A percentile compares a stretch with the other conserved stretches of the same genome.
phyloP scores from a whole-genome alignment of 2,888 invertebrate genomes.

The Brachyopa scutellaris region DNA sequence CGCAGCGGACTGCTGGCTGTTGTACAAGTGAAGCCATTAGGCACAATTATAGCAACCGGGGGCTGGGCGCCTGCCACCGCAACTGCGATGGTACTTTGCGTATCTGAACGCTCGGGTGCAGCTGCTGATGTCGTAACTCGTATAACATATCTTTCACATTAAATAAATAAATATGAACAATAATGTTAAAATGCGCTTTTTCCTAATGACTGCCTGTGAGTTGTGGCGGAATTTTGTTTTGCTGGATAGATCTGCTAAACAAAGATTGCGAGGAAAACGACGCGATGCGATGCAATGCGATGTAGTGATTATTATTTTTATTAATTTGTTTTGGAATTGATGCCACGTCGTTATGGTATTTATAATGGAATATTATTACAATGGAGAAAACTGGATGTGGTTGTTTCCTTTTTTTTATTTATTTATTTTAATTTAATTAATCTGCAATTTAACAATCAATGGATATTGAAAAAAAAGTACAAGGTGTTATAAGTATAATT shows the following conservation, averaged over 20 bases:
- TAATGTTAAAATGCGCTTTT: conserved; percentile 65
- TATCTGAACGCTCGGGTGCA: conserved; percentile 58
- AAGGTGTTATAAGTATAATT: no score
- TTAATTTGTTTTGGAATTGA: conserved; percentile 48
- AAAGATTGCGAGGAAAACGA: conserved; percentile 20
- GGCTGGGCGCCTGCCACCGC: conserved; percentile 3
- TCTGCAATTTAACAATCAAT: no score
- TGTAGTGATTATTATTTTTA: conserved; percentile 47
- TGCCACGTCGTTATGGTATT: no score
- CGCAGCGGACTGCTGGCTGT: conserved; percentile 12
- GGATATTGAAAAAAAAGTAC: no score
- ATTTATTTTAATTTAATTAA: no score
- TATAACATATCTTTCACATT: conserved; percentile 39
- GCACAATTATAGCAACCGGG: conserved; percentile 58
- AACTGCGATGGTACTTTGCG: conserved; percentile 1
- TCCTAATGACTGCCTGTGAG: conserved; percentile 66
- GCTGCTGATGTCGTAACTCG: conserved; percentile 59
- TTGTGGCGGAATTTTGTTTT: conserved; percentile 51
- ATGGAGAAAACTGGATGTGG: no score
- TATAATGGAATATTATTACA: no score
- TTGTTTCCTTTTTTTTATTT: no score
- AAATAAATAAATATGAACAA: conserved; percentile 59
- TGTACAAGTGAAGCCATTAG: conserved; percentile 68
- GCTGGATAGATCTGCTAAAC: conserved; percentile 57
- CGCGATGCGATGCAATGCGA: no score